Conservation (phyloP, 2,888 invertebrate species). For the Caradrina clavipalpis region DNA sequence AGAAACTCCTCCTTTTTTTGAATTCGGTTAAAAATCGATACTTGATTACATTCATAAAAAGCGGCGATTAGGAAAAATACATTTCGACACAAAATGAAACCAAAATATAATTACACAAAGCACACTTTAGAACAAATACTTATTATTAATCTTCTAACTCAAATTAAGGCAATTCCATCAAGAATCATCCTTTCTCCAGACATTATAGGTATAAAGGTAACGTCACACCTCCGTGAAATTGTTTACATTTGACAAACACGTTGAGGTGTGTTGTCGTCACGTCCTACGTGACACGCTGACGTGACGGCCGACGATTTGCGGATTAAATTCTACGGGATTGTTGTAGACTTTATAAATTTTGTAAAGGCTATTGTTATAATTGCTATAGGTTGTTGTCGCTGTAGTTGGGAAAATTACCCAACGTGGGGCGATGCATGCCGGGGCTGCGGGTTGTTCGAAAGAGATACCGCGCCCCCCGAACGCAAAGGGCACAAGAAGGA, state of each 20-base stretch:
- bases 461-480: too few species aligned
- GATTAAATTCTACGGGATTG: constrained; percentile 34
- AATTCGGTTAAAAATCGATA: too few species aligned
- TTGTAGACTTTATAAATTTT: constrained; percentile 18
- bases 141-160: not conserved
- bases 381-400: not conserved
- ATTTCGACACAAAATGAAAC: too few species aligned
- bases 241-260: constrained; percentile 49
- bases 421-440: not conserved
- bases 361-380: not conserved
- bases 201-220: not conserved
- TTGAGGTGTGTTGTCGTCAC: constrained; percentile 43
- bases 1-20: too few species aligned
- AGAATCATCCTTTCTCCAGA: not conserved
- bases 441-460: too few species aligned
- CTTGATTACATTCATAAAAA: too few species aligned
- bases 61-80: too few species aligned
- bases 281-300: constrained; percentile 39
- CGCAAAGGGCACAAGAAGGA: too few species aligned
- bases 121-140: not conserved
- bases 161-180: not conserved
- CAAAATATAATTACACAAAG: too few species aligned
- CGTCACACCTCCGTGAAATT: constrained; percentile 25
- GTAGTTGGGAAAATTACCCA: not conserved
- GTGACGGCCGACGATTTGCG: constrained; percentile 43